Evolutionary conservation across 2,797 vertebrate genomes (phyloP), one percentile per base, ranked within the genome.

Genomic region (Eulemur albifrons): DNA sequence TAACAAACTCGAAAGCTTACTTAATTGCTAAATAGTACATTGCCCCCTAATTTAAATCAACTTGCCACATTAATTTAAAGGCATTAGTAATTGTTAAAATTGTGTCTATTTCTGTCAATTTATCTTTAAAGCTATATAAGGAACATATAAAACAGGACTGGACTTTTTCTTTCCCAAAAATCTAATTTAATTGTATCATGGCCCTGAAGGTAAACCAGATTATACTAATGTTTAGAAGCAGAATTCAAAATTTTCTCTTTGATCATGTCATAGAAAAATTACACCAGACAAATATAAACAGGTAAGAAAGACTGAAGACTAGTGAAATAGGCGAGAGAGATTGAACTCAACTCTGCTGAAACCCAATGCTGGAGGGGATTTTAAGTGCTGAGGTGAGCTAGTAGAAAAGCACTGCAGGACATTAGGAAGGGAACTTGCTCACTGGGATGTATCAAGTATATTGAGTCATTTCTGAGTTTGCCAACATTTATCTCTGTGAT

Each of bases 71-170:
- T 80, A 48, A 81, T 57, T 45, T 69, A 50, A 89, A 63, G 32
- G 9, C 54, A 43, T 30, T 70, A 65, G 23, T 57, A 57, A 32
- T 83, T 79, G 14, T 67, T 95, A 84, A 73, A 27, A 93, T 81
- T 40, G 1, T 90, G 10, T 57, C 27, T 72, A 27, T 79, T 94
- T 87, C 25, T 97, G 38, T 23, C 38, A 11, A 40, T 40, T 93
- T 77, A 59, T 57, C 86, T 88, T 90, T 86, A 70, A 0, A 21
- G 27, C 23, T 70, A 1, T 32, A 40, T 8, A 67, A 9, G 70
- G 6, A 61, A 10, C 5, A 23, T 15, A 67, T 10, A 54, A 17
- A 82, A 57, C 0, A 82, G 11, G 50, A 43, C 13, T 7, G 40
- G 45, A 4, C 1, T 40, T 40, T 40, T 92, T 7, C 54, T 45